These are phyloP conservation scores for Acanthaster planci DNA, from an alignment of 35 echinoderm and acorn worm species.

Conservation along the genomic window DNA sequence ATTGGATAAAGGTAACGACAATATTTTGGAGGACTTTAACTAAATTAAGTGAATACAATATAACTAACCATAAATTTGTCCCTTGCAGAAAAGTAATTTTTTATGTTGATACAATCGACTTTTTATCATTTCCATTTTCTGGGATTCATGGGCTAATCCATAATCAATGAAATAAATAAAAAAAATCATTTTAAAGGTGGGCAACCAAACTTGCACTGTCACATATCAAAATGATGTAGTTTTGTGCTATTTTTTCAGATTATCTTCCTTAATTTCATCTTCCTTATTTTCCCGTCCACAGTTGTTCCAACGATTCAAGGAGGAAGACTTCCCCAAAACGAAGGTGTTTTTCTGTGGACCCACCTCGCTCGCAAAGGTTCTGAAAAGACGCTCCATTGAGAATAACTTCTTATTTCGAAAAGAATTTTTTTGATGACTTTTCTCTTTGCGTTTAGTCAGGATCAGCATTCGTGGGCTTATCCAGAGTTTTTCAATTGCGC, in stretches of 20 bases:
- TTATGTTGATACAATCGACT: not conserved
- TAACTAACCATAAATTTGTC: too few relatives aligned
- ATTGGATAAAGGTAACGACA: constrained; percentile 56
- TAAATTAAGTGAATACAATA: not conserved
- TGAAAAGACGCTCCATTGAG: not conserved
- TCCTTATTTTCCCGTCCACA: too few relatives aligned
- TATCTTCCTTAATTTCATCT: not conserved
- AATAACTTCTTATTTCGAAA: not conserved
- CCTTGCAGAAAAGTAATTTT: not conserved
- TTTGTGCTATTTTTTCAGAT: not conserved
- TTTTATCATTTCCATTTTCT: not conserved
- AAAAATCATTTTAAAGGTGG: not conserved
- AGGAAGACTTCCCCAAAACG: not conserved
- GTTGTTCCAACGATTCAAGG: not conserved
- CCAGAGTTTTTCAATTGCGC: too few relatives aligned
- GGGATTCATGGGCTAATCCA: not conserved
- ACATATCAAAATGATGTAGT: not conserved
- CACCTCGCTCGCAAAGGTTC: not conserved
- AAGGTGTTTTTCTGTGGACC: not conserved
- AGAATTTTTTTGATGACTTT: constrained; percentile 19
- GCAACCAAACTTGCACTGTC: not conserved
- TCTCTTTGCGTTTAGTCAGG: too few relatives aligned
- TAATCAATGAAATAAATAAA: not conserved
- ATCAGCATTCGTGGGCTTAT: too few relatives aligned
- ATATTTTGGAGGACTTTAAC: not conserved